phyloP scores from a whole-genome alignment of 37 sponge, comb jelly and placozoan species.

The Hexactinellida sp. region DNA sequence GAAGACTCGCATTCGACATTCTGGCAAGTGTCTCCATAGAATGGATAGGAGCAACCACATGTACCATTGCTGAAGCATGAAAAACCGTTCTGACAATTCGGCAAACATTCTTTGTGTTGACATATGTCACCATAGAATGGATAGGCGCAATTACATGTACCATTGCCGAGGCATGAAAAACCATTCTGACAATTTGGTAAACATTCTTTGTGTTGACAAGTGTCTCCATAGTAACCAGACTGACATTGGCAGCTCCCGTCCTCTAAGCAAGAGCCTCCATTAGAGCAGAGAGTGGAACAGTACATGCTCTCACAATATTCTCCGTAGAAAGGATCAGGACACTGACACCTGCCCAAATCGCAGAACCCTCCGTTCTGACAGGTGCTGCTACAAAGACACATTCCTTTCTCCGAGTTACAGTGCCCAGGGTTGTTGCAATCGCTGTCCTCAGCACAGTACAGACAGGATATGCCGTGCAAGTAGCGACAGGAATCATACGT shows the following conservation, averaged over 20 bases:
- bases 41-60: not conserved
- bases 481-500: not conserved
- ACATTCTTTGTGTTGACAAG: not conserved
- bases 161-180: not conserved
- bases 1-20: not conserved
- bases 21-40: not conserved
- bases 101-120: not conserved
- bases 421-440: not conserved
- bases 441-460: not conserved
- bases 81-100: not conserved
- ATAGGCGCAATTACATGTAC: not conserved
- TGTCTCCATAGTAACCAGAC: not conserved
- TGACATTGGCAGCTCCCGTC: not conserved
- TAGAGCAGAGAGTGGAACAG: not conserved
- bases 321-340: not conserved
- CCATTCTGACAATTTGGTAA: not conserved
- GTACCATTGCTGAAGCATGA: not conserved
- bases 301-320: not conserved
- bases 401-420: not conserved
- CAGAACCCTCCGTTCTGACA: not conserved
- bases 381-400: not conserved
- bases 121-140: not conserved
- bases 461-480: not conserved
- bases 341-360: not conserved
- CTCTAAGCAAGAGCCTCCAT: not conserved